Conservation (phyloP, 2,113 vertebrate genomes). For the Phoxinus phoxinus region DNA sequence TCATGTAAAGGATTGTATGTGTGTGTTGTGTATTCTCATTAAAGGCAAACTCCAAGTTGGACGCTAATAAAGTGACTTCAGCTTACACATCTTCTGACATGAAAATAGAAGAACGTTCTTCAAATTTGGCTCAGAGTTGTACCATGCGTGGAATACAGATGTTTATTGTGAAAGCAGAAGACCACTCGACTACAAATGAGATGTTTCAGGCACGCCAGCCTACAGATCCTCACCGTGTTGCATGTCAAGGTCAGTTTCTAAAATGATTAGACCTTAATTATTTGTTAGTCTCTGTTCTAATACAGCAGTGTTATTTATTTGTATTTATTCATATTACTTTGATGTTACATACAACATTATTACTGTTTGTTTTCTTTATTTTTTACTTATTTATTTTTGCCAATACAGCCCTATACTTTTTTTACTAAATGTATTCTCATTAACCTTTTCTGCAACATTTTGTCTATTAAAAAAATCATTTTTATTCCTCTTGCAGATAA, state of each 20-base stretch:
- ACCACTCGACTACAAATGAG: slow-evolving; percentile 59
- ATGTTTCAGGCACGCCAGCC: slow-evolving; percentile 47
- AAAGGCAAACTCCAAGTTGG: slow-evolving; percentile 23
- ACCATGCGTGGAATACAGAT: slow-evolving; percentile 60
- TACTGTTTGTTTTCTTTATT: no score
- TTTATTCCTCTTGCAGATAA: slow-evolving; percentile 31
- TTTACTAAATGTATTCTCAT: no score
- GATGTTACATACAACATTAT: no score
- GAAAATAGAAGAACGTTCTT: slow-evolving; percentile 49
- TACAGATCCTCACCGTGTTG: slow-evolving; percentile 44
- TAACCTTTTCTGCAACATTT: no score
- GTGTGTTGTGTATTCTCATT: not conserved
- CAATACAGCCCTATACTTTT: no score
- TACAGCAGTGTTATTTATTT: not conserved
- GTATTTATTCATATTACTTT: not conserved
- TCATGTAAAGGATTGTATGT: not conserved
- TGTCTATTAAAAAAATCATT: not conserved
- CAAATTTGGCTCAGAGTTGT: slow-evolving; percentile 19
- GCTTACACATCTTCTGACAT: slow-evolving; percentile 19
- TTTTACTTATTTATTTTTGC: no score
- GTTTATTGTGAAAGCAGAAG: slow-evolving; percentile 77
- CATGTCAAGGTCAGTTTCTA: slow-evolving; percentile 62
- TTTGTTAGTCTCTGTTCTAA: not conserved
- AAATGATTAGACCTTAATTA: not conserved
- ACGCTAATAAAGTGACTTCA: slow-evolving; percentile 11